Percentiles rank a stretch among this genome's conserved stretches.
These are phyloP conservation scores for Saccopteryx leptura DNA, from an alignment of 2,113 vertebrate species.

Conservation along the genomic window DNA sequence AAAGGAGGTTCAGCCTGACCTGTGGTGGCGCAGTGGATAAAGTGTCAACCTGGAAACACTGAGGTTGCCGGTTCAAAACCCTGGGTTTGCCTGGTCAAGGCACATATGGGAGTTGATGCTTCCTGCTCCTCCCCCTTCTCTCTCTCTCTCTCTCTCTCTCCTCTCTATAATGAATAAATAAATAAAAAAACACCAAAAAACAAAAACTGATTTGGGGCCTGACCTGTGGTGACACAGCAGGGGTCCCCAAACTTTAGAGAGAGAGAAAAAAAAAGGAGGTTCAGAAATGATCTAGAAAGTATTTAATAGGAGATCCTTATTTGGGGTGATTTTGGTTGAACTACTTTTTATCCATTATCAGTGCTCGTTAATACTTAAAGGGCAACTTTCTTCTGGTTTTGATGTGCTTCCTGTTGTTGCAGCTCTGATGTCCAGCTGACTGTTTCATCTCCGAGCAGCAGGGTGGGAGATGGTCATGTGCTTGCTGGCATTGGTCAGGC, in stretches of 20 bases:
- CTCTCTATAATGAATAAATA: too few species aligned
- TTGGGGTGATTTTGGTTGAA: conserved; percentile 19
- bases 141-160: too few species aligned
- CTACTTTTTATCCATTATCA: neutral
- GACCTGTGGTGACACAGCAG: too few species aligned
- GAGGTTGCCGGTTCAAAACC: too few species aligned
- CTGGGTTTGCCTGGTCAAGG: too few species aligned
- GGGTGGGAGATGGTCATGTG: neutral
- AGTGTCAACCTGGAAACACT: too few species aligned
- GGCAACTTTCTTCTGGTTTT: conserved; percentile 8
- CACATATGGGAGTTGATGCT: too few species aligned
- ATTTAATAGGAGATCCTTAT: conserved; percentile 8
- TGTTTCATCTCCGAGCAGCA: neutral
- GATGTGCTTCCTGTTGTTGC: neutral
- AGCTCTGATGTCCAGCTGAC: neutral
- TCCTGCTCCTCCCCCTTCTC: too few species aligned
- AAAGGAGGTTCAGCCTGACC: neutral
- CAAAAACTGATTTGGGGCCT: too few species aligned
- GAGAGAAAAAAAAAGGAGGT: neutral
- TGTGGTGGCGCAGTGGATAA: too few species aligned
- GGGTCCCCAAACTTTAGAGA: too few species aligned
- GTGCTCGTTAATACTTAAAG: neutral
- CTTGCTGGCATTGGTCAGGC: neutral
- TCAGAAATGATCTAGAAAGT: neutral
- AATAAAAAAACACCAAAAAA: too few species aligned